Conservation (phyloP, 2,888 invertebrate species). For the Hermaeophaga mercurialis region DNA sequence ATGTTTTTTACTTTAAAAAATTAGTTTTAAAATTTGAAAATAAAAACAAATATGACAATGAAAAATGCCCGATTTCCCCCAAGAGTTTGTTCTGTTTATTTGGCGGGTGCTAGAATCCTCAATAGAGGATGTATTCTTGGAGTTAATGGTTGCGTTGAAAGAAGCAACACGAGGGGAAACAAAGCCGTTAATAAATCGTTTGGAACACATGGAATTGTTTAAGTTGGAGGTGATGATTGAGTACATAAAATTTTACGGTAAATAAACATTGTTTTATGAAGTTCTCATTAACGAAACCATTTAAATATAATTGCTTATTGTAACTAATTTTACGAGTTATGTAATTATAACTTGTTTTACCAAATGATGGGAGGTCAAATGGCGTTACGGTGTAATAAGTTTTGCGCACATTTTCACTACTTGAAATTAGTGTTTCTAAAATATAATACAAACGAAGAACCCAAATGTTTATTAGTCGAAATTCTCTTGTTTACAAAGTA, state of each 20-base stretch:
- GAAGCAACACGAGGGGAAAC: slow-evolving; percentile 45
- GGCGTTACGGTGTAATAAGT: slow-evolving; percentile 1
- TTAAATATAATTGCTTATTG: slow-evolving; percentile 37
- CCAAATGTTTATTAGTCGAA: too few species aligned
- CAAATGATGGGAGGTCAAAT: slow-evolving; percentile 2
- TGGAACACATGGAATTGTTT: slow-evolving; percentile 48
- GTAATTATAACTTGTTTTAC: slow-evolving; percentile 17
- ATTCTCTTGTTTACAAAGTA: too few species aligned
- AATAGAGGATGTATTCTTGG: slow-evolving; percentile 35
- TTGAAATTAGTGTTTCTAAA: too few species aligned
- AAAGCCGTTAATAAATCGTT: slow-evolving; percentile 47
- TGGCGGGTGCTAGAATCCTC: slow-evolving; percentile 25
- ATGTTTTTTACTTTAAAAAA: too few species aligned
- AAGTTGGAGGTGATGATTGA: slow-evolving; percentile 46
- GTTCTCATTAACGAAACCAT: slow-evolving; percentile 37
- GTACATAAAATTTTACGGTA: slow-evolving; percentile 46
- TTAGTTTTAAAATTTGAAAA: too few species aligned
- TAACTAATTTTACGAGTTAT: slow-evolving; percentile 27
- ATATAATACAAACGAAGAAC: too few species aligned
- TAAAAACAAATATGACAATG: too few species aligned
- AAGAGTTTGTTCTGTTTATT: slow-evolving; percentile 25
- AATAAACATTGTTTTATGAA: slow-evolving; percentile 47
- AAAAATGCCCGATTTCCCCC: slow-evolving; percentile 21
- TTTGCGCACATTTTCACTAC: too few species aligned
- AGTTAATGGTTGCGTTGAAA: slow-evolving; percentile 45